Base-by-base conservation (phyloP, 2,113 vertebrate genomes). In the Forbesichthys agassizii region DNA sequence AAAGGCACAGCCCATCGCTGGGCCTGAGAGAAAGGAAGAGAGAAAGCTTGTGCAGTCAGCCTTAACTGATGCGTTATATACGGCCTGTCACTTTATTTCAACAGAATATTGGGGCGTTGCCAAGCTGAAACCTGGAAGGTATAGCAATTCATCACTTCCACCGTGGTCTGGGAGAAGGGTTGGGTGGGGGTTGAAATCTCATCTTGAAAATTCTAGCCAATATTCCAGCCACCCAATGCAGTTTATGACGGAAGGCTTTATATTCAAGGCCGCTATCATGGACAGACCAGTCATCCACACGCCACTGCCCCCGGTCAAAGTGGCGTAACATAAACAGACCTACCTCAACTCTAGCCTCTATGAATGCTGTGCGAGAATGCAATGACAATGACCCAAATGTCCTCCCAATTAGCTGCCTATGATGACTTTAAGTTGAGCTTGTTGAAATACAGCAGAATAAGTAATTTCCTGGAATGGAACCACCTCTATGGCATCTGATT, bases 31-130 rank as follows among this genome's bases (percentile, higher is more conserved):
- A 57, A 10, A 13, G 62, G n/a, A 11, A 20, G 52, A 71, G 61
- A 57, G 9, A 63, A 64, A 71, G 83, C 78, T 86, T 86, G 79
- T 75, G 86, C 89, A 87, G 83, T 83, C 87, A 88, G 75, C 85
- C 90, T 83, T 82, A 90, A 89, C 89, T 92, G 91, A 92, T 92
- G 86, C 68, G 84, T 88, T 91, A 90, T 93, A 91, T 89, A 92
- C 91, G 88, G 83, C 89, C 91, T 91, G 90, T 91, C 90, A 93
- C 88, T 89, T 90, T 87, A 88, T 91, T 88, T 88, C 75, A 75
- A 77, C 58, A 85, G 88, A 91, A 93, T 90, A 92, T 92, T 92
- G 88, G 88, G 90, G 88, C 82, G 88, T 90, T 88, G 87, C 90
- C 80, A 80, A 87, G 85, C 88, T 89, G 89, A 88, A 89, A 89